Percentiles rank a stretch among this genome's conserved stretches.
These are phyloP conservation scores for Hemibagrus wyckioides DNA, from an alignment of 2,113 vertebrate genomes.

Conservation along the genomic window DNA sequence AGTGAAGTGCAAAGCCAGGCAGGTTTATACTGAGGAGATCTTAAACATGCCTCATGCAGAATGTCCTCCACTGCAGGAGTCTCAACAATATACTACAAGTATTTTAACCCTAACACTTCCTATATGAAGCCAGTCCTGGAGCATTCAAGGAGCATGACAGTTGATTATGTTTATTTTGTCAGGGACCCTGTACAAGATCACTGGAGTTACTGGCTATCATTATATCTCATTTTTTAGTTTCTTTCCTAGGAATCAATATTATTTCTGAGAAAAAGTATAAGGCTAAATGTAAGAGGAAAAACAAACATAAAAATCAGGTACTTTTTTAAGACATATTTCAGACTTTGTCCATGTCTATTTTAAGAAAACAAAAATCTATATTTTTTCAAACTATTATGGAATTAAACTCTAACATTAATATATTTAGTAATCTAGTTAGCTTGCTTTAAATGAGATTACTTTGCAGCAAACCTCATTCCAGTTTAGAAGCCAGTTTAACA, in stretches of 20 bases:
- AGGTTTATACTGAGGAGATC: constrained; percentile 50
- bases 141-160: constrained; percentile 13
- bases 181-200: neutral
- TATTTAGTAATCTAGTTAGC: too few relatives aligned
- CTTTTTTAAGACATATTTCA: too few relatives aligned
- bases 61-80: constrained; percentile 1
- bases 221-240: neutral
- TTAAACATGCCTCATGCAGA: constrained; percentile 44
- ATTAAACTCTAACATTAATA: too few relatives aligned
- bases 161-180: neutral
- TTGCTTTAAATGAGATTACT: neutral
- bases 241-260: neutral
- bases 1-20: constrained; percentile 33
- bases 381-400: too few relatives aligned
- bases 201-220: neutral
- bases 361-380: too few relatives aligned
- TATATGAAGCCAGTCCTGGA: constrained; percentile 16
- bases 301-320: too few relatives aligned
- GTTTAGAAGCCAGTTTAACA: neutral
- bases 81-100: constrained; percentile 7
- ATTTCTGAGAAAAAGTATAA: too few relatives aligned
- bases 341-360: too few relatives aligned
- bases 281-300: too few relatives aligned
- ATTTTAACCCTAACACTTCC: constrained; percentile 39
- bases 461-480: neutral